Evolutionary conservation across 2,888 invertebrate species (phyloP), one percentile per base, ranked within the genome.

Genomic region (Venusia cambrica): DNA sequence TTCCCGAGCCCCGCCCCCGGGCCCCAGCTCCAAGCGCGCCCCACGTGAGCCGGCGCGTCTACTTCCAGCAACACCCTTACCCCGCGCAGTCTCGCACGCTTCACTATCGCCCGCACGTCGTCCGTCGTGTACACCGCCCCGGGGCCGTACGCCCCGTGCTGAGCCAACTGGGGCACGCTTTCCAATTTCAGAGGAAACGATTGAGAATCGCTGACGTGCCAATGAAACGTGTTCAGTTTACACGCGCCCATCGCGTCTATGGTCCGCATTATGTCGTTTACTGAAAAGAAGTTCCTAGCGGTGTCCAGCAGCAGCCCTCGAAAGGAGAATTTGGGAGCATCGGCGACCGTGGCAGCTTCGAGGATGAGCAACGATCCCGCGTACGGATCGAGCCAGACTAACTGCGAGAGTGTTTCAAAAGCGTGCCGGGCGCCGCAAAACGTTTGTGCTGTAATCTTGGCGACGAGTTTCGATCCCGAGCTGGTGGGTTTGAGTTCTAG

Each of bases 171-270:
- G 0, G 96, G 96, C 31, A 92, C 92, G 44, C 90, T 88, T 10
- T 91, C 90, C 2, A 95, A 90, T 44, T 92, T 91, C 68, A 95
- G 92, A 0, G 98, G 97, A 75, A 97, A 97, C 49, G 97, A 96
- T 71, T 97, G 97, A 5, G 97, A 95, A 72, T 98, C 98, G 2
- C 93, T 93, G 13, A 94, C 88, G 62, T 96, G 95, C 97, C 97
- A 97, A 64, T 98, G 97, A 63, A 98, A 94, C 1, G 95, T 94
- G 78, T 98, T 98, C 48, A 97, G 73, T 75, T 98, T 98, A 56
- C 92, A 92, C 22, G 94, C 92, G 0, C 94, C 92, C 97, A 98
- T 97, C 1, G 94, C 97, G 38, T 95, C 92, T 59, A 98, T 81
- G 4, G 94, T 92, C 5, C 92, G 89, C 54, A 93, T 90, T 17